Evolutionary conservation across 2,888 invertebrate species (phyloP).

Genomic region (Drosophila cyrtoloma): DNA sequence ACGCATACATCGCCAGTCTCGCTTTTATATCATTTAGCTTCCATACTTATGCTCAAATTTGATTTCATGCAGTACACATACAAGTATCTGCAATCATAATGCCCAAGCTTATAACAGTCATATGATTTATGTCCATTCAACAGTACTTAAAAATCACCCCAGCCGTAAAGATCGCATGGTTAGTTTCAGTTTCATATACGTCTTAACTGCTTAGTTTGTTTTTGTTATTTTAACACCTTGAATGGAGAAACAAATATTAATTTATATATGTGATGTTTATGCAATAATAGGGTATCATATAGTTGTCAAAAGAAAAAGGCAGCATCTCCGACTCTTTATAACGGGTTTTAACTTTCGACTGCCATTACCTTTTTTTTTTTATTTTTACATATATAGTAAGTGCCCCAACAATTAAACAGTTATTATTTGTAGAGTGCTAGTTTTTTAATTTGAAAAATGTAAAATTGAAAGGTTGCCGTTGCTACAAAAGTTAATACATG

Average conservation of each 20-base stretch:
- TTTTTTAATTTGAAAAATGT: slow-evolving; percentile 35
- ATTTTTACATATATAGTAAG: slow-evolving; percentile 1
- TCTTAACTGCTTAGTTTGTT: neutral
- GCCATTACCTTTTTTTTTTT: neutral
- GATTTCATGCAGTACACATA: slow-evolving; percentile 21
- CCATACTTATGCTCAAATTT: slow-evolving; percentile 41
- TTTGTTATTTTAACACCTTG: neutral
- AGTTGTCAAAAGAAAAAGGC: neutral
- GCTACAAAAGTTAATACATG: slow-evolving; percentile 13
- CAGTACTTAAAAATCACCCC: neutral
- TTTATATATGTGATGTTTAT: neutral
- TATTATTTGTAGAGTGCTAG: slow-evolving; percentile 25
- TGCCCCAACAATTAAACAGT: slow-evolving; percentile 24
- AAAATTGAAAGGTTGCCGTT: slow-evolving; percentile 37
- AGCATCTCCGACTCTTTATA: neutral
- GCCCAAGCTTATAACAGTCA: neutral
- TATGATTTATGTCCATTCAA: slow-evolving; percentile 1
- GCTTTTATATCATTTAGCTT: slow-evolving; percentile 71
- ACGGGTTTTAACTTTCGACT: neutral
- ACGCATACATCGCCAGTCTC: slow-evolving; percentile 32
- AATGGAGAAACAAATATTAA: neutral
- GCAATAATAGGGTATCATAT: neutral
- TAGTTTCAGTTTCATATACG: neutral
- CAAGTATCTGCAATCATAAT: slow-evolving; percentile 6
- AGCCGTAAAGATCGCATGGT: neutral